Conservation (phyloP, 2,888 invertebrate genomes). For the Lasioglossum morio region DNA sequence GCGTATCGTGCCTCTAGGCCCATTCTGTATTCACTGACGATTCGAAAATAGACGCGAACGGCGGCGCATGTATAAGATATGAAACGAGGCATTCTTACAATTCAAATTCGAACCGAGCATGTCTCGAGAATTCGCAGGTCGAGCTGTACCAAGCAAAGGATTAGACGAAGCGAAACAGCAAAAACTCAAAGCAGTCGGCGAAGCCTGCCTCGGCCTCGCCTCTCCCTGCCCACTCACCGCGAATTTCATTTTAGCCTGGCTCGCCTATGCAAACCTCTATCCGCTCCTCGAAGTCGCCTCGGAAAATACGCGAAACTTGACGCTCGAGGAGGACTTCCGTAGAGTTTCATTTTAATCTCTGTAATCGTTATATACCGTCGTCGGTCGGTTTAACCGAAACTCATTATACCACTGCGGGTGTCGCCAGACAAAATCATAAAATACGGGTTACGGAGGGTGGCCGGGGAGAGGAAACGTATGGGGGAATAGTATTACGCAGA, state of each 20-base stretch:
- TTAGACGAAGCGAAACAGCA: neutral
- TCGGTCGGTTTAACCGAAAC: neutral
- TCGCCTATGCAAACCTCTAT: neutral
- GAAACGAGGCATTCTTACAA: neutral
- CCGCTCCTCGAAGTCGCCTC: neutral
- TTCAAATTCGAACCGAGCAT: neutral
- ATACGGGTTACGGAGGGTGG: neutral
- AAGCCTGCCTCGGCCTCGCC: neutral
- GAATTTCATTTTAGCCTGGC: neutral
- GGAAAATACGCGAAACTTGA: neutral
- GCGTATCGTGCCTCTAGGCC: neutral
- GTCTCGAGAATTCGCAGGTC: neutral
- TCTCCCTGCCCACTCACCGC: neutral
- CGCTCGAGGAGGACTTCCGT: neutral
- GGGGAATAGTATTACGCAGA: neutral
- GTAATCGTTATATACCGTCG: slow-evolving; percentile 21
- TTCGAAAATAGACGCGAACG: neutral
- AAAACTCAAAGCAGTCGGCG: neutral
- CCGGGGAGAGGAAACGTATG: neutral
- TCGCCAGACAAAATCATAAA: slow-evolving; percentile 1
- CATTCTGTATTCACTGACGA: neutral
- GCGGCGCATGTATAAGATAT: neutral
- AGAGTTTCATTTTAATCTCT: slow-evolving; percentile 27
- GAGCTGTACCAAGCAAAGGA: neutral
- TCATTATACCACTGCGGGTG: neutral